Base-by-base conservation (phyloP, 2,888 invertebrate genomes). In the Scaptomyza cyrtandrae region DNA sequence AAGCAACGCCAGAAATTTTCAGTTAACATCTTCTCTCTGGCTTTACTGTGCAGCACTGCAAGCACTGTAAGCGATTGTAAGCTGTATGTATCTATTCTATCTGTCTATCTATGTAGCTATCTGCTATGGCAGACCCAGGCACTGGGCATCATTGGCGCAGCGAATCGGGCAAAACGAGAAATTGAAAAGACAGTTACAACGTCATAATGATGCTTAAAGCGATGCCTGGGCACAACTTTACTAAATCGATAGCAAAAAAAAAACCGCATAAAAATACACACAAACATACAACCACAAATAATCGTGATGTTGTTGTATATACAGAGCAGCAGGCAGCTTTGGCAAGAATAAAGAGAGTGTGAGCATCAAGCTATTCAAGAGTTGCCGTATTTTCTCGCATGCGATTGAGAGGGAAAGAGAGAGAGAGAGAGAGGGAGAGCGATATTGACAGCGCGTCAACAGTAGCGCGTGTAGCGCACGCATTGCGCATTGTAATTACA, bases 131-230 rank as follows among this genome's bases (percentile, higher is more conserved):
- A n/a, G 49, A 14, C 2, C 37, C 48, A 13, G 53, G 55, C 44
- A 44, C 44, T 24, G 39, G 45, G 58, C 71, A 75, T 69, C 82
- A 82, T 84, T 83, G 86, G 77, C 81, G 77, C 76, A 80, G 65
- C 86, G 86, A 86, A 83, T 86, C 83, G 83, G 81, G 86, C 85
- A 84, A 84, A 86, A 86, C 83, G 81, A 83, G 87, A 85, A 87
- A 84, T 85, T 86, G 88, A 85, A 86, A 77, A 86, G 81, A 85
- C 85, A 87, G 86, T 85, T 85, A 85, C 83, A 85, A 86, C 79
- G 71, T 87, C 88, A 87, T 86, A 67, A 87, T 87, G 85, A 87
- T 68, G 86, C 78, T 63, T 48, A 41, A 53, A 53, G 71, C 68
- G 65, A 63, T 64, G 66, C 66, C 60, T 65, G 68, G 62, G 65